Base-by-base conservation (phyloP, 2,797 vertebrate species). In the Microcaecilia unicolor region DNA sequence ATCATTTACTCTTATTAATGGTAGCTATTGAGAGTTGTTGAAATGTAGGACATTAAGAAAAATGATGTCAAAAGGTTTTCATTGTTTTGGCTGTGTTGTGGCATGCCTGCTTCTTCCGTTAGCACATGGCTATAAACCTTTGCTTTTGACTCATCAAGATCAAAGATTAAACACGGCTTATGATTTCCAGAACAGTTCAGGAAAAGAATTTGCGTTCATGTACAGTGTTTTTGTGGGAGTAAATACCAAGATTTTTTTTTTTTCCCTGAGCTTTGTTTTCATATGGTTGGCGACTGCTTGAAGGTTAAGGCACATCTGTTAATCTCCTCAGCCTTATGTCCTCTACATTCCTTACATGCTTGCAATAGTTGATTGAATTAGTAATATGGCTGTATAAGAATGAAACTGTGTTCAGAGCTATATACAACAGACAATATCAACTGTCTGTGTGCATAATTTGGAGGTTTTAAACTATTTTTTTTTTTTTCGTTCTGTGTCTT, bases 291-390 rank as follows among this genome's bases (percentile, higher is more conserved):
- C 36, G 56, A 58, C 47, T 62, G 61, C 44, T 72, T 70, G 48
- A 75, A 67, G 59, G 66, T 51, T 66, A 64, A 67, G 64, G 60
- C 57, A 41, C 52, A 53, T 43, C 42, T 50, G 51, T 39, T 68
- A 33, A 48, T 56, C 51, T 54, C 51, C 29, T n/a, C n/a, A n/a
- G n/a, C n/a, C n/a, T n/a, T n/a, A n/a, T n/a, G n/a, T n/a, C n/a
- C n/a, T n/a, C n/a, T n/a, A 36, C 76, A 85, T 89, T 81, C 80
- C 70, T 86, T 33, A 77, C 71, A 85, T 85, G 44, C 46, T 72
- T 84, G 50, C 61, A 46, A 80, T 90, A 47, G 48, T 67, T 81
- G 47, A 51, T 52, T 36, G 57, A 68, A 66, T 77, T 64, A 74
- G 64, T 72, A 72, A 72, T 80, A 48, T 45, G n/a, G 48, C 41